Conservation (phyloP, 2,888 invertebrate species). For the Ophioninae sp. region DNA sequence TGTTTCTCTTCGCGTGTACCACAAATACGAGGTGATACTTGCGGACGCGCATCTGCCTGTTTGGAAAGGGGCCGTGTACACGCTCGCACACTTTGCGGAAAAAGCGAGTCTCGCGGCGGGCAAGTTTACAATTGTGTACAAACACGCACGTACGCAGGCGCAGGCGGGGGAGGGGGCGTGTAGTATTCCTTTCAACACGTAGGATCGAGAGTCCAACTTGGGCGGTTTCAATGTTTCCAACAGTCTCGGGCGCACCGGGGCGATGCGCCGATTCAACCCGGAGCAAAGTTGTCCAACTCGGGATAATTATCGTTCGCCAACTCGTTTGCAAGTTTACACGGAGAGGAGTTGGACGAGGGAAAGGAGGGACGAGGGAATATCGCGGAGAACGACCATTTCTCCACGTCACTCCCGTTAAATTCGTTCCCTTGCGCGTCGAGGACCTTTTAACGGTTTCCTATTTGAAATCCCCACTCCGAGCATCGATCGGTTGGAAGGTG, state of each 20-base stretch:
- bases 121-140: constrained; percentile 13
- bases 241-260: constrained; percentile 6
- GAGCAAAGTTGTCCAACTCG: constrained; percentile 73
- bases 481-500: too few species aligned
- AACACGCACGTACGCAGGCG: background rate
- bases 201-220: constrained; percentile 43
- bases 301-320: constrained; percentile 76
- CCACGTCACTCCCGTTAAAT: constrained; percentile 3
- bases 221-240: constrained; percentile 45
- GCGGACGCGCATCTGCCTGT: constrained; percentile 20
- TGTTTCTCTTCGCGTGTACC: background rate
- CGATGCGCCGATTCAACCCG: constrained; percentile 53
- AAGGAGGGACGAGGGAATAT: background rate
- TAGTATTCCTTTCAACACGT: constrained; percentile 42
- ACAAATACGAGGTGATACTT: background rate
- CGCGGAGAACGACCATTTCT: constrained; percentile 18
- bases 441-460: background rate
- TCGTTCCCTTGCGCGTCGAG: background rate
- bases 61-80: background rate
- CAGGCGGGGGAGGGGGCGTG: too few species aligned
- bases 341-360: constrained; percentile 12
- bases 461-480: too few species aligned
- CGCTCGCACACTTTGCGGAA: background rate
- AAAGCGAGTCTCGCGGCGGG: constrained; percentile 25
- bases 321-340: constrained; percentile 70